These are phyloP conservation scores for Clarias magur DNA, from an alignment of 2,113 vertebrate species.

Conservation along the genomic window DNA sequence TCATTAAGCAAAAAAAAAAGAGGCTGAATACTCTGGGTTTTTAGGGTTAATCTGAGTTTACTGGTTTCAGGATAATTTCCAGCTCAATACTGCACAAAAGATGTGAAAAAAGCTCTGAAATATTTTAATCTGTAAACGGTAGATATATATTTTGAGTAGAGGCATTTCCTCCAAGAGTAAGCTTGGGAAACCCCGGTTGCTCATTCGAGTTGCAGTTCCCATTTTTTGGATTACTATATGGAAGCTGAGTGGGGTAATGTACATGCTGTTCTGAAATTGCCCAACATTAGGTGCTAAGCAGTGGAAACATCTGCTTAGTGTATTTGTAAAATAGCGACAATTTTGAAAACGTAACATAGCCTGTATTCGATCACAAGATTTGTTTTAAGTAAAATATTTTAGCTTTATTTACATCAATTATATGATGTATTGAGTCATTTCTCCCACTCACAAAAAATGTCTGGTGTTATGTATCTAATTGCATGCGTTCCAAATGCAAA, in stretches of 20 bases:
- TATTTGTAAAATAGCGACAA: background rate
- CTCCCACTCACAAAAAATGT: too few species aligned
- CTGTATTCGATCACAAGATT: background rate
- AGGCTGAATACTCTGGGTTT: too few species aligned
- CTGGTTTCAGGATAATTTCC: background rate
- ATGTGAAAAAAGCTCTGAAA: background rate
- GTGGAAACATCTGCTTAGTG: background rate
- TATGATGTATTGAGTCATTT: too few species aligned
- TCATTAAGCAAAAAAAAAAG: too few species aligned
- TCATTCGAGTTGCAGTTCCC: background rate
- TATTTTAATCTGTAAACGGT: background rate
- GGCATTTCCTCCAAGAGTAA: too few species aligned
- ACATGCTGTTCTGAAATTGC: background rate
- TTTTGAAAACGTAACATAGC: background rate
- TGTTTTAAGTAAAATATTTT: too few species aligned
- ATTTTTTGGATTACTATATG: background rate
- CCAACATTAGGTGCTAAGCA: background rate
- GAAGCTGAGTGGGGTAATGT: background rate
- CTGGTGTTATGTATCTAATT: too few species aligned
- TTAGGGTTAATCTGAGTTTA: background rate
- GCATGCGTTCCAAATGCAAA: too few species aligned
- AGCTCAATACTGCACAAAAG: background rate
- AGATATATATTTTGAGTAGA: background rate
- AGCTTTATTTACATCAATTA: too few species aligned
- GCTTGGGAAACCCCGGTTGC: background rate